Percentiles rank a stretch among this genome's conserved stretches.
phyloP scores from a whole-genome alignment of 2,888 invertebrate genomes.

The Drosophila pseudotakahashii region DNA sequence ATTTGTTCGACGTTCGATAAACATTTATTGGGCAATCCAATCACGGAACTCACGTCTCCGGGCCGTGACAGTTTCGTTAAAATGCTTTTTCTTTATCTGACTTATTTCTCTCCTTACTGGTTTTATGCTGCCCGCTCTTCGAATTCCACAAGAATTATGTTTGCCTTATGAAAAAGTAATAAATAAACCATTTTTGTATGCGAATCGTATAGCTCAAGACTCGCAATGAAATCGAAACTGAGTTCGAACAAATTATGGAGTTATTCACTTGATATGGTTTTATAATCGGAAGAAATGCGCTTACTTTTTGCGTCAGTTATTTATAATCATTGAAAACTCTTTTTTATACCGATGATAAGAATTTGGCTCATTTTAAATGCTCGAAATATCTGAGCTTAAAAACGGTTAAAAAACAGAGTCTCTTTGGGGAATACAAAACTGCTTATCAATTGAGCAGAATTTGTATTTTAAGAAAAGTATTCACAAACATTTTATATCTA shows the following conservation, averaged over 20 bases:
- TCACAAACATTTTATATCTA: too few relatives aligned
- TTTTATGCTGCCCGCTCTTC: conserved; percentile 22
- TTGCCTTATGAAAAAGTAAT: conserved; percentile 53
- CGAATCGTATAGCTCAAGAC: conserved; percentile 25
- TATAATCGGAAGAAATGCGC: background rate
- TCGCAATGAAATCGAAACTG: conserved; percentile 40
- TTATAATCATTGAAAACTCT: background rate
- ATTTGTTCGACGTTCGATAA: conserved; percentile 74
- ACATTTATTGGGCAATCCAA: conserved; percentile 81
- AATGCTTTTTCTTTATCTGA: conserved; percentile 60
- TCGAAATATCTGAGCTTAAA: background rate
- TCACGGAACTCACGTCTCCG: conserved; percentile 75
- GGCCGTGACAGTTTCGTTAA: conserved; percentile 74
- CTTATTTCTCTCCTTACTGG: conserved; percentile 22
- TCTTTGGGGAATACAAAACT: background rate
- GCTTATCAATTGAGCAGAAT: too few relatives aligned
- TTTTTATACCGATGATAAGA: background rate
- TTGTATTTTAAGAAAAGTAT: too few relatives aligned
- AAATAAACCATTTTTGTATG: conserved; percentile 52
- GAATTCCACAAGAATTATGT: conserved; percentile 56
- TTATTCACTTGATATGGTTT: conserved; percentile 12
- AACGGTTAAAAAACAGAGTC: background rate
- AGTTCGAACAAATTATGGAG: conserved; percentile 13
- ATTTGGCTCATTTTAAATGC: background rate
- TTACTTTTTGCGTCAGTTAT: background rate